phyloP scores from a whole-genome alignment of 2,888 invertebrate species.

The Mylabris sibirica region DNA sequence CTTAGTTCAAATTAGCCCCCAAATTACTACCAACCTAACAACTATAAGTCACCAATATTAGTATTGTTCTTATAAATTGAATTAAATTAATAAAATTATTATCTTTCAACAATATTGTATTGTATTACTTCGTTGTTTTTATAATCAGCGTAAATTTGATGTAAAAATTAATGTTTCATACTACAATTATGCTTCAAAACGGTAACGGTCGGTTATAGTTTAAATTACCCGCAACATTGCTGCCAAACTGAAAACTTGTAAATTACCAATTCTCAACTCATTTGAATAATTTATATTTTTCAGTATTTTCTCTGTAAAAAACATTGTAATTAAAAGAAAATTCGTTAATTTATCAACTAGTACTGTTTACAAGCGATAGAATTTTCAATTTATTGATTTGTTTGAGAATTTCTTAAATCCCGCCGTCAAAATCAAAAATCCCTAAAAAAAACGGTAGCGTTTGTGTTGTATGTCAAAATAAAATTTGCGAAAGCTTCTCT shows the following conservation, averaged over 20 bases:
- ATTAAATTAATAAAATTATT: too few species aligned
- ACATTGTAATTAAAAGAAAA: neutral
- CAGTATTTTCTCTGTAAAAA: neutral
- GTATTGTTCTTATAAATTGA: too few species aligned
- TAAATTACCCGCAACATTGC: neutral
- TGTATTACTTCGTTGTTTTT: too few species aligned
- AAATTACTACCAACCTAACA: neutral
- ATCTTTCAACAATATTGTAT: too few species aligned
- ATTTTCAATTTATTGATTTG: neutral
- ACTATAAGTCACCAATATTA: too few species aligned
- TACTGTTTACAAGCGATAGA: neutral
- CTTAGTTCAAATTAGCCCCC: neutral
- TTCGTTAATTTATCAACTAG: neutral
- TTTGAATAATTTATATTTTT: neutral
- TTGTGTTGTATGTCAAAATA: neutral
- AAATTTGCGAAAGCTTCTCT: neutral
- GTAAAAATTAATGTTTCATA: too few species aligned
- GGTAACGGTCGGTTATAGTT: neutral
- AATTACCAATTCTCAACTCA: neutral
- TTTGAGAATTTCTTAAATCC: neutral
- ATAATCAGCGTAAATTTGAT: too few species aligned
- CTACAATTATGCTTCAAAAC: too few species aligned
- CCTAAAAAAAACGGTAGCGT: neutral
- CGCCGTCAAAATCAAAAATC: neutral
- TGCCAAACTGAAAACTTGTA: neutral